These are phyloP conservation scores for Candoia aspera DNA, from an alignment of 2,113 vertebrate genomes.

Conservation along the genomic window DNA sequence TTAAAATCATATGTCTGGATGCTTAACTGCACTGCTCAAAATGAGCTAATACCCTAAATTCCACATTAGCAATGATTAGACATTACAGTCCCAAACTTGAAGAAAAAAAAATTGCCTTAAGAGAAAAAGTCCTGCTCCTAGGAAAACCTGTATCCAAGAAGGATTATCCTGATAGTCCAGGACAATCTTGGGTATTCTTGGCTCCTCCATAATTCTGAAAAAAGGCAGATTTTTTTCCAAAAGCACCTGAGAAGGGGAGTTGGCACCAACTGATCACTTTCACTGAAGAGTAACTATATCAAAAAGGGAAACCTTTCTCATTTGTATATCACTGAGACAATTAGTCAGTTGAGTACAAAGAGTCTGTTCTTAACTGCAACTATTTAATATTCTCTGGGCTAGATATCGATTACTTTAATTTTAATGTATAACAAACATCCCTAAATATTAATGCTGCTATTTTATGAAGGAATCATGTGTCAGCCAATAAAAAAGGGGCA, in stretches of 20 bases:
- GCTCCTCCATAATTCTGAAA: background rate
- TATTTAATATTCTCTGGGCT: background rate
- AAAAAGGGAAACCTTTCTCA: background rate
- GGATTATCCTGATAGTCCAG: background rate
- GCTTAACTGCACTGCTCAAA: background rate
- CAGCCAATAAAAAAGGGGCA: background rate
- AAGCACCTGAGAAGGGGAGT: background rate
- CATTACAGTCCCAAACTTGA: background rate
- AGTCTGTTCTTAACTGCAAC: background rate
- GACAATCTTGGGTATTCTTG: background rate
- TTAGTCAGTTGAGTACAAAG: background rate
- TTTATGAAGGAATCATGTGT: background rate
- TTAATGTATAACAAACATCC: background rate
- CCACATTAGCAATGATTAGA: background rate
- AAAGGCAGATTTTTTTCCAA: background rate
- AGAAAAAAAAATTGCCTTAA: background rate
- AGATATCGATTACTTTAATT: background rate
- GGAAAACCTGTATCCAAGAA: background rate
- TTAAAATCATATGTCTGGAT: background rate
- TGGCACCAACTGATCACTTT: background rate
- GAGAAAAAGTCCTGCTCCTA: background rate
- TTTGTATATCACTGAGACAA: background rate
- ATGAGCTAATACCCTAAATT: background rate
- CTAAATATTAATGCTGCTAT: background rate
- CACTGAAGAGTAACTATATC: background rate